These are phyloP conservation scores for Loriculus beryllinus DNA, from an alignment of 2,797 vertebrate genomes.

Conservation along the genomic window DNA sequence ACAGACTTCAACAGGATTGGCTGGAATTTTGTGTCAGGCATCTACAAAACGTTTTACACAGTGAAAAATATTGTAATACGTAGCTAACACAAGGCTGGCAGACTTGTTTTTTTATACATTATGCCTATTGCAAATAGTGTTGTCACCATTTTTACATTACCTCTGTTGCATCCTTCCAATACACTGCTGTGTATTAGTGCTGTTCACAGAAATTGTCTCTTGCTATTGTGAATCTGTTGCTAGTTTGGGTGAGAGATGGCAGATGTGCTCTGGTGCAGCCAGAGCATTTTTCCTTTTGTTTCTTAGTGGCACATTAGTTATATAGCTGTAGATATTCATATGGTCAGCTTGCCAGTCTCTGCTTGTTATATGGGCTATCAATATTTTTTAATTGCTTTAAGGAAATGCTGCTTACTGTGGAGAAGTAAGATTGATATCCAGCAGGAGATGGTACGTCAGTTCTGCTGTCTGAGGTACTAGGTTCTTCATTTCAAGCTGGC, in stretches of 20 bases:
- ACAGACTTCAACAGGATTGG: not conserved
- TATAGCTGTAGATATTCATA: not conserved
- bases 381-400: not conserved
- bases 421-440: not conserved
- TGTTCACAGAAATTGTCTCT: not conserved
- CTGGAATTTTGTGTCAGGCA: not conserved
- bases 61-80: fast-evolving
- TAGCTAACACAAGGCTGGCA: not conserved
- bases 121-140: not conserved
- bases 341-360: not conserved
- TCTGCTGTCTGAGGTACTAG: not conserved
- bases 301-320: not conserved
- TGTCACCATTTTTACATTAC: not conserved
- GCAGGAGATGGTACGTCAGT: not conserved
- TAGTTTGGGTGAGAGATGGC: not conserved
- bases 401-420: not conserved
- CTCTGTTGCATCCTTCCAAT: not conserved
- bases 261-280: not conserved
- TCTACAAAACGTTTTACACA: not conserved
- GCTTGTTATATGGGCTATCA: not conserved
- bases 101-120: not conserved
- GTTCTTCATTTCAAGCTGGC: not conserved
- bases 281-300: not conserved
- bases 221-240: not conserved
- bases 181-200: not conserved